Evolutionary conservation across 2,797 vertebrate genomes (phyloP).

Genomic region (Apodemus agrarius): DNA sequence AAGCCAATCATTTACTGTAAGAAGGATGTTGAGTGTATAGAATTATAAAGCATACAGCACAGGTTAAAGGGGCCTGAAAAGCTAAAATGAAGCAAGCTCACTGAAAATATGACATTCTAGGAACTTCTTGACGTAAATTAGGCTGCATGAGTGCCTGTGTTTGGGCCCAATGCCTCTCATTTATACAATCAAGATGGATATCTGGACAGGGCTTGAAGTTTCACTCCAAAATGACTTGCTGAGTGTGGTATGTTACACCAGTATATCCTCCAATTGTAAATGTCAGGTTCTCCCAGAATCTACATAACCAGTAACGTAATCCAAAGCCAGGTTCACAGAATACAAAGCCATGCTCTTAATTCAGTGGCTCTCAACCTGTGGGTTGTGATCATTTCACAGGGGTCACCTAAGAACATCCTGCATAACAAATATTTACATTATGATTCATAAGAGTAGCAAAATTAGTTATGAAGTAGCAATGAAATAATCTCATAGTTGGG

Average conservation of each 20-base stretch:
- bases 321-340: neutral
- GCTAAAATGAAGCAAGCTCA: neutral
- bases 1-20: neutral
- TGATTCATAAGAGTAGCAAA: neutral
- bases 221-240: neutral
- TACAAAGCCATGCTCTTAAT: neutral
- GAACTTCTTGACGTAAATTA: neutral
- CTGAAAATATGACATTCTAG: neutral
- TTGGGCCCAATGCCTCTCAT: accelerated
- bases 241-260: neutral
- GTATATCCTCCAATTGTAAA: neutral
- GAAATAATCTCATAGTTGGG: neutral
- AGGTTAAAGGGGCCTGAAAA: neutral
- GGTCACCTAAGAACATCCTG: neutral
- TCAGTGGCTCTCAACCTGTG: neutral
- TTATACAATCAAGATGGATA: neutral
- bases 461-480: neutral
- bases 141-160: no score
- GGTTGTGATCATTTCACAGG: neutral
- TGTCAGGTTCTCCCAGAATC: neutral
- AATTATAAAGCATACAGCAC: neutral
- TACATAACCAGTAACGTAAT: neutral
- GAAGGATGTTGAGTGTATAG: neutral
- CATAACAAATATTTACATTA: neutral
- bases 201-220: neutral